These are phyloP conservation scores for Vanessa atalanta DNA, from an alignment of 1,140 invertebrate species.

Conservation along the genomic window DNA sequence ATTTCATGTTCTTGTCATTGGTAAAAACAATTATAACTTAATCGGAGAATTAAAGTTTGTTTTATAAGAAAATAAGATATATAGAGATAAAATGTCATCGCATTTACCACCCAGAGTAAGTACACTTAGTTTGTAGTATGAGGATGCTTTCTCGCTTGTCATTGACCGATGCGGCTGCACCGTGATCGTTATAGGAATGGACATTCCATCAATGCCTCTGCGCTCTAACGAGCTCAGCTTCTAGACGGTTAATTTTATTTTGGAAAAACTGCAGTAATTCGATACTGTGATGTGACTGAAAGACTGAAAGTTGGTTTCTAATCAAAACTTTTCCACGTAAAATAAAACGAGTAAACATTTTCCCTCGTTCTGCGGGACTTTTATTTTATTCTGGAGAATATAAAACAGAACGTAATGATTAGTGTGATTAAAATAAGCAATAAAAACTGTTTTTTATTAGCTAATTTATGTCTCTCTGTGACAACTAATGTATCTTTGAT, in stretches of 20 bases:
- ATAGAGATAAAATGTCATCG: not conserved
- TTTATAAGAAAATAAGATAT: too few relatives aligned
- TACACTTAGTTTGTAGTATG: conserved; percentile 29
- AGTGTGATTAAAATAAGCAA: too few relatives aligned
- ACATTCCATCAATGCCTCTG: conserved; percentile 60
- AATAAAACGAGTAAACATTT: not conserved
- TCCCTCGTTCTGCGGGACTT: too few relatives aligned
- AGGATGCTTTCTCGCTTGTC: conserved; percentile 54
- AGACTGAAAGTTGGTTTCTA: conserved; percentile 11
- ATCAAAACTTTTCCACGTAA: not conserved
- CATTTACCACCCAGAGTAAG: conserved; percentile 9
- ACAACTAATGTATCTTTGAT: too few relatives aligned
- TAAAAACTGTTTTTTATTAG: too few relatives aligned
- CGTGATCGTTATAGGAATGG: conserved; percentile 58
- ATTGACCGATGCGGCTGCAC: conserved; percentile 61
- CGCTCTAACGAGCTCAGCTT: conserved; percentile 60
- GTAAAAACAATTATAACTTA: too few relatives aligned
- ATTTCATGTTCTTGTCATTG: too few relatives aligned
- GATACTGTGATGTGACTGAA: conserved; percentile 4
- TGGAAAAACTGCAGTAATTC: conserved; percentile 19
- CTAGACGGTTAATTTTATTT: conserved; percentile 50
- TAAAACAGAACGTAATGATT: too few relatives aligned
- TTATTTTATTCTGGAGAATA: too few relatives aligned
- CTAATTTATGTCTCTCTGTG: too few relatives aligned
- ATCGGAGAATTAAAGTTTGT: too few relatives aligned